Base-by-base conservation (phyloP, 2,797 vertebrate genomes). In the Hoplostethus mediterraneus region DNA sequence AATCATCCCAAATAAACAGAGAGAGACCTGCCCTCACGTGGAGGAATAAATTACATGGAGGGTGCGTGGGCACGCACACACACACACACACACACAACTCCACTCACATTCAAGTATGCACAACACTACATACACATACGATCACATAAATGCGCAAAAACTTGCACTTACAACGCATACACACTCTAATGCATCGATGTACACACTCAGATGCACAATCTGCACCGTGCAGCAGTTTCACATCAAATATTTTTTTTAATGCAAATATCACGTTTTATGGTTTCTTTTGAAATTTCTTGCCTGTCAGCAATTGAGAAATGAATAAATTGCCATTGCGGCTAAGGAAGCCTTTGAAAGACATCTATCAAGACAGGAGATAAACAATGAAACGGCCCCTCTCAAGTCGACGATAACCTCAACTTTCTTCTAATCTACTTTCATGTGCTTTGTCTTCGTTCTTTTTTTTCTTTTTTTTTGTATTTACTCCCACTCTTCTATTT, bases 1-100 rank as follows among this genome's bases (percentile, higher is more conserved):
- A 91, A 92, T 92, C 90, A 92, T 89, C 21, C 89, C 86, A 85
- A 87, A 90, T 91, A 91, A 92, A 92, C 89, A 90, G 79, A 83
- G 79, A 78, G 78, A 75, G 85, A 80, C 77, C 85, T 85, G 84
- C 82, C 85, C 78, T 81, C 73, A 68, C 59, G 52, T 63, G 60
- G 74, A 80, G 76, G 87, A 87, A 91, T 90, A 86, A 87, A 92
- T 89, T 85, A 88, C 75, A 76, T 1, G 48, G 44, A 38, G 51
- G 56, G 28, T 25, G 48, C 17, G 58, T 28, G 10, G 14, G 16
- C 56, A 38, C 1, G 7, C 53, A 42, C 67, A 16, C 40, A 52
- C n/a, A 53, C 53, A 42, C 67, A 16, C 40, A 52, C n/a, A 53
- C n/a, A 57, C 6, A 14, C 45, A 44, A 16, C 33, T 21, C 10